Evolutionary conservation across 2,797 vertebrate genomes (phyloP), one percentile per base, ranked within the genome.

Genomic region (Manis crassicaudata): DNA sequence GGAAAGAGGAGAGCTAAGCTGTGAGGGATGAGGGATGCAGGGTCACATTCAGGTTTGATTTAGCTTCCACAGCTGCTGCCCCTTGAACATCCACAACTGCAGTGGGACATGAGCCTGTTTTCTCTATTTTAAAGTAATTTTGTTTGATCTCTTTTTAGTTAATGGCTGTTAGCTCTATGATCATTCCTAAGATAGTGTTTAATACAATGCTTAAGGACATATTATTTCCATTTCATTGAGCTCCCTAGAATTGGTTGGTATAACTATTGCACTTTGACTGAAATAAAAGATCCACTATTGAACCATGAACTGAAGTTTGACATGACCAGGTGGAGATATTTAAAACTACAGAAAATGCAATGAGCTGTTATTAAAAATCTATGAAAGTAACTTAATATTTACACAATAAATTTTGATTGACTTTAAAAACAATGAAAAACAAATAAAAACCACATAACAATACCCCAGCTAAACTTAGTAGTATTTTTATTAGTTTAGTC

Each of bases 211-310:
- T 88, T 82, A 88, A 14, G 52, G 81, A 37, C 43, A 76, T 20
- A 81, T 72, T 50, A 87, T 92, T 60, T 58, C 82, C 65, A 87
- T 29, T 65, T 88, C 52, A 77, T 35, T 83, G 70, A 29, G 72
- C 52, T 95, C 63, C 72, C 68, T 60, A 88, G 52, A 92, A 70
- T 23, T 43, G 4, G 60, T 35, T 21, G 35, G 25, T 25, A 23
- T 43, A 60, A 68, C 27, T 82, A 60, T 1, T 54, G 23, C 58
- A 35, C 35, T 88, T 68, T 76, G 67, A 75, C n/a, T 60, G 23
- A 81, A 88, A 82, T 82, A 91, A 92, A 95, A 88, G 75, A 72
- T 29, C 29, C 21, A 17, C 72, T 70, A 60, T 83, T 27, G 77
- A 68, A 52, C 54, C 80, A 85, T 63, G 79, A 17, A 23, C 6